Base-by-base conservation (phyloP, 1,140 invertebrate species). In the Tetraneura akinire region DNA sequence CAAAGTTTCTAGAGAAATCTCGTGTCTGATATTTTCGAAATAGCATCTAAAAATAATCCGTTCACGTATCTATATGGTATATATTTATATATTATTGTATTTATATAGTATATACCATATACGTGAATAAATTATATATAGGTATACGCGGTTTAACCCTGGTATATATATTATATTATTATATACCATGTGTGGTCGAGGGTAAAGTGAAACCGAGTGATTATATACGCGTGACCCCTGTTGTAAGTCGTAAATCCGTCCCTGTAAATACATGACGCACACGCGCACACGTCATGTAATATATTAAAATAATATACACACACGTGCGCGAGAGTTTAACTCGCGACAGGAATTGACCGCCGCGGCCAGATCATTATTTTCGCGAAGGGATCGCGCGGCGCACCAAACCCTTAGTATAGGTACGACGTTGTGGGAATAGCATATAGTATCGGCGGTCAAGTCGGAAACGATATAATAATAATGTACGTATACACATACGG, bases 341-440 rank as follows among this genome's bases (percentile, higher is more conserved):
- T 29, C 21, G 66, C 21, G 37, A 13, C 13, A 21, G 32, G 53
- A 62, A 45, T 78, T 62, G 74, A 78, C 74, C 74, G 62, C 74
- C 60, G 32, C 32, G 32, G n/a, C n/a, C n/a, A n/a, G 74, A 78
- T 78, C 55, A 78, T 78, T 78, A 78, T 42, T 76, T 76, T 76
- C 57, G 13, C 53, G 23, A 57, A 76, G 53, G 73, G 66, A n/a
- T n/a, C n/a, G n/a, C 66, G 42, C 32, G 32, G 32, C 32, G 66
- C 14, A 68, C 66, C 47, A 1, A 18, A 14, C n/a, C 2, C 18
- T 1, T 8, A 3, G 57, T 18, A 16, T 6, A 11, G 51, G 51
- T 13, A 8, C 51, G 51, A 18, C 2, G n/a, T 47, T 11, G 45
- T 11, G 51, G 51, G 62, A 6, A 21, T 51, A 18, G n/a, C 29